A percentile compares a stretch with the other conserved stretches of the same genome.
These are phyloP conservation scores for Gasterosteus nipponicus DNA, from an alignment of 2,113 vertebrate species.

Conservation along the genomic window DNA sequence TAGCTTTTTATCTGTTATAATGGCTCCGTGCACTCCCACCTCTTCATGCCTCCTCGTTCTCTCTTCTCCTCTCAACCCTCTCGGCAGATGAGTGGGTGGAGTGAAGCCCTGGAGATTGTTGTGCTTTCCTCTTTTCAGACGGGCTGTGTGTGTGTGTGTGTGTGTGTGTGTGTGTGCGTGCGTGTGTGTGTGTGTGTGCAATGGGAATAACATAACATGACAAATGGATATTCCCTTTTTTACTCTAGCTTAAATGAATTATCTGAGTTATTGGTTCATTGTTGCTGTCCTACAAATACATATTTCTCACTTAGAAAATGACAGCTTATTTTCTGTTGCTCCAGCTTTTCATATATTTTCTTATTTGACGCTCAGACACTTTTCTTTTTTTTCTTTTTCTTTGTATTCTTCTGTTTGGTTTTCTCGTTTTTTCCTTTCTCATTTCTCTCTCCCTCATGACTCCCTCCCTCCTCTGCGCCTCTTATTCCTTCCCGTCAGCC, in stretches of 20 bases:
- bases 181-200: slow-evolving; percentile 11
- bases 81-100: slow-evolving; percentile 76
- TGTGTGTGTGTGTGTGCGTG: slow-evolving; percentile 8
- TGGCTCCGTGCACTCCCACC: slow-evolving; percentile 37
- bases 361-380: slow-evolving; percentile 18
- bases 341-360: not conserved
- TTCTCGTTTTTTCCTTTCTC: not conserved
- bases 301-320: slow-evolving; percentile 67
- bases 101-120: slow-evolving; percentile 75
- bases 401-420: slow-evolving; percentile 2
- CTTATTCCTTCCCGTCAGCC: slow-evolving; percentile 35
- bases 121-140: slow-evolving; percentile 60
- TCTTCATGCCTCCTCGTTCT: slow-evolving; percentile 30
- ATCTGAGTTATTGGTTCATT: slow-evolving; percentile 50
- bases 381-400: not conserved
- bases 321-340: slow-evolving; percentile 59
- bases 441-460: slow-evolving; percentile 19
- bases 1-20: not conserved
- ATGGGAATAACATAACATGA: slow-evolving; percentile 31
- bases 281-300: slow-evolving; percentile 43
- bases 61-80: slow-evolving; percentile 52
- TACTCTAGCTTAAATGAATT: slow-evolving; percentile 49
- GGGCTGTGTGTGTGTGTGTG: slow-evolving; percentile 11
- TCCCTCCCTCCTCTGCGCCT: not conserved
- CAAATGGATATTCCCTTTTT: slow-evolving; percentile 48